Evolutionary conservation across 2,113 vertebrate genomes (phyloP).

Genomic region (Polypterus senegalus): DNA sequence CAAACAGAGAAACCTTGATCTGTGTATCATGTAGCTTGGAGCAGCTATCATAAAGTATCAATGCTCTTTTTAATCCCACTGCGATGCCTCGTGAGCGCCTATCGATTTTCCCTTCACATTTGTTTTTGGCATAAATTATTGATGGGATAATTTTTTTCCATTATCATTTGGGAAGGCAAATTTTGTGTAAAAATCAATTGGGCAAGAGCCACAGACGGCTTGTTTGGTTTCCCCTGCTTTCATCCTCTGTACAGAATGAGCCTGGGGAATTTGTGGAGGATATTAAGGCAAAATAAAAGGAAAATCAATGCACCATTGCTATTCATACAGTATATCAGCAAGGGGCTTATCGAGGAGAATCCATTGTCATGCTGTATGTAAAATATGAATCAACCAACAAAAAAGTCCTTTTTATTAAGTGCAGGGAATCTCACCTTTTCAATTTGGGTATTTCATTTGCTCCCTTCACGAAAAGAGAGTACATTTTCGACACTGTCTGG

Average conservation of each 20-base stretch:
- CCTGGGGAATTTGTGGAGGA: slow-evolving; percentile 29
- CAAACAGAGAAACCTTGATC: slow-evolving; percentile 5
- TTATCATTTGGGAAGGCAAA: slow-evolving; percentile 49
- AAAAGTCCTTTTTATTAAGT: too few relatives aligned
- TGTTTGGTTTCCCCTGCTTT: slow-evolving; percentile 48
- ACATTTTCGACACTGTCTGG: too few relatives aligned
- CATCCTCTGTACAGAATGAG: slow-evolving; percentile 36
- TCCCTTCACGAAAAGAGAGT: too few relatives aligned
- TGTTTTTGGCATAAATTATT: slow-evolving; percentile 68
- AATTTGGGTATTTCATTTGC: too few relatives aligned
- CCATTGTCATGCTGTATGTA: neutral
- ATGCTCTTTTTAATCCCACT: slow-evolving; percentile 19
- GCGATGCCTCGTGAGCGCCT: slow-evolving; percentile 41
- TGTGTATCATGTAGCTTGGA: slow-evolving; percentile 10
- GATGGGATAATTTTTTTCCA: slow-evolving; percentile 59
- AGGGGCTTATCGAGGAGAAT: neutral
- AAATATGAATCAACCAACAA: neutral
- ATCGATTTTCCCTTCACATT: slow-evolving; percentile 54
- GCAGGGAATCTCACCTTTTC: too few relatives aligned
- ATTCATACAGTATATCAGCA: neutral
- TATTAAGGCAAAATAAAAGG: slow-evolving; percentile 26
- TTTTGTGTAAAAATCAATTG: slow-evolving; percentile 70
- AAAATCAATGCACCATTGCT: slow-evolving; percentile 13
- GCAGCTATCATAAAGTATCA: slow-evolving; percentile 8
- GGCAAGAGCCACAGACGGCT: slow-evolving; percentile 39